Evolutionary conservation across 1,140 invertebrate genomes (phyloP), one percentile per base, ranked within the genome.

Genomic region (Ganaspis sp.): DNA sequence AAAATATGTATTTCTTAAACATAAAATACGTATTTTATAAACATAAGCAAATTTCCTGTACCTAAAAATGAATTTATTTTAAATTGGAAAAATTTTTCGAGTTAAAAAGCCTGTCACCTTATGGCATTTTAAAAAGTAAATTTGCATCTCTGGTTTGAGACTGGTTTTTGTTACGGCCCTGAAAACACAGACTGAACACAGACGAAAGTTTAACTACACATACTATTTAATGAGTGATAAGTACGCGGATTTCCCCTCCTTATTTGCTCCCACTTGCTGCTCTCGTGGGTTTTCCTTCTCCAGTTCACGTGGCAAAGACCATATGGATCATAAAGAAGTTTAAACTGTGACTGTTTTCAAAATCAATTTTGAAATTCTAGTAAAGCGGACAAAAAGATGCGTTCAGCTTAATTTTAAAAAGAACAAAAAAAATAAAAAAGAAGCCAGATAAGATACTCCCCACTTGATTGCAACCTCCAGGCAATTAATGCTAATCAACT

Each of bases 131-230:
- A 64, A 15, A 64, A 34, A 64, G 21, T 15, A 64, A n/a, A 64
- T 64, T 64, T 64, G 58, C 58, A 64, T 64, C 58, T 64, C 58
- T 64, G 58, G 58, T 64, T 64, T 64, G 11, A 26, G 58, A 64
- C 58, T 64, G 58, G 54, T 64, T 64, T 64, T 64, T 64, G 58
- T 64, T 64, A 64, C 58, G 58, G 58, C 58, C 58, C 58, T 64
- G 58, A 64, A 64, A n/a, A 64, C 58, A 64, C 58, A 29, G 54
- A 29, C 58, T 64, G 12, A 29, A 64, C 58, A 64, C 58, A 9
- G 26, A 64, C 58, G 26, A 64, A 64, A 64, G 58, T 64, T 64
- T 26, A n/a, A 34, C 58, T 64, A 64, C 58, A 26, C 58, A 64
- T 15, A 29, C 58, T 64, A 21, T 21, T 29, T 64, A 64, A 64